phyloP scores from a whole-genome alignment of 2,113 vertebrate species.

The Chaetodon trifascialis region DNA sequence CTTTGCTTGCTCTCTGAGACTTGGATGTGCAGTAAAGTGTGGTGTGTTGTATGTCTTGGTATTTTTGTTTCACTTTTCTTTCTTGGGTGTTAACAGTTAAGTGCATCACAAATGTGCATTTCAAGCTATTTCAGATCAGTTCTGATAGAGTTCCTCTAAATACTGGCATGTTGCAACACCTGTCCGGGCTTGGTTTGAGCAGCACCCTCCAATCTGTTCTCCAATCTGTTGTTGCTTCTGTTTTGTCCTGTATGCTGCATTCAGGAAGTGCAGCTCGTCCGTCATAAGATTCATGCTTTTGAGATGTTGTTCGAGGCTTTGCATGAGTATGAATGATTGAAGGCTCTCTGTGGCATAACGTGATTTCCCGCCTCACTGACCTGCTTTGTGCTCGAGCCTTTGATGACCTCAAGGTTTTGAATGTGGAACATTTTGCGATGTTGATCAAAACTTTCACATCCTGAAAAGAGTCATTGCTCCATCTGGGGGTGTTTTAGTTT shows the following conservation, averaged over 20 bases:
- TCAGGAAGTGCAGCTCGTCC: slow-evolving; percentile 43
- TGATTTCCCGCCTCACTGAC: slow-evolving; percentile 39
- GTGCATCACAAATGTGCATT: too few relatives aligned
- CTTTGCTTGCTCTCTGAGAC: background rate
- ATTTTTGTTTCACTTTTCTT: background rate
- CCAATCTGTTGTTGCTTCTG: slow-evolving; percentile 1
- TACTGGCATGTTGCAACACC: background rate
- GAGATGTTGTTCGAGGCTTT: background rate
- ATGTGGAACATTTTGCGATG: slow-evolving; percentile 21
- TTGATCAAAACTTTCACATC: slow-evolving; percentile 52
- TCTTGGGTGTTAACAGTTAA: too few relatives aligned
- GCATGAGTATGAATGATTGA: slow-evolving; percentile 1
- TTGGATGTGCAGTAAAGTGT: background rate
- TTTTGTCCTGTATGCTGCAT: background rate
- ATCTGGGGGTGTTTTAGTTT: background rate
- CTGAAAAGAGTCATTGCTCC: slow-evolving; percentile 19
- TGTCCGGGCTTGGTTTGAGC: slow-evolving; percentile 22
- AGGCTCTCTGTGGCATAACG: background rate
- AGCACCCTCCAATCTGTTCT: background rate
- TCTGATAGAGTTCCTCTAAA: background rate
- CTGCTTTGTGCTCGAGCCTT: slow-evolving; percentile 22
- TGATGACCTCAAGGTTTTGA: slow-evolving; percentile 20
- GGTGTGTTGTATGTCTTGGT: background rate
- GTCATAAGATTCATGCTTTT: slow-evolving; percentile 30
- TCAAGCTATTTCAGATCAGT: background rate